A percentile compares a stretch with the other conserved stretches of the same genome.
phyloP scores from a whole-genome alignment of 2,888 invertebrate genomes.

The Invenusta paracnida region DNA sequence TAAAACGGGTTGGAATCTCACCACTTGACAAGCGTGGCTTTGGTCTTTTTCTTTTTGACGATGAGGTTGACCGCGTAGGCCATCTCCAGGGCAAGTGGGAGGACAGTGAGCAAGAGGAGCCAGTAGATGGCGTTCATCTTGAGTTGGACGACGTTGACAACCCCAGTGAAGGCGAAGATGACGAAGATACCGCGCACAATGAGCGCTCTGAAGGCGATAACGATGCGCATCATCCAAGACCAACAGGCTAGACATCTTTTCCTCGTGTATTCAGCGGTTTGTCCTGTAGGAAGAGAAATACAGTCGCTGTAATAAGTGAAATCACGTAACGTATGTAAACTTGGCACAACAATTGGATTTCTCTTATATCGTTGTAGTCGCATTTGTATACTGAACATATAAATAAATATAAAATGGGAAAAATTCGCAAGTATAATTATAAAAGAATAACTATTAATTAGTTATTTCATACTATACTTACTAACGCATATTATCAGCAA shows the following conservation, averaged over 20 bases:
- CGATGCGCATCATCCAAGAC: slow-evolving; percentile 27
- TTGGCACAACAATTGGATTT: too few relatives aligned
- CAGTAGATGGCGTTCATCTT: slow-evolving; percentile 20
- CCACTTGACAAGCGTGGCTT: background rate
- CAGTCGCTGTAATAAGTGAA: too few relatives aligned
- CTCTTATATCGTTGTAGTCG: too few relatives aligned
- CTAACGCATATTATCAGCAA: too few relatives aligned
- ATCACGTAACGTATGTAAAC: too few relatives aligned
- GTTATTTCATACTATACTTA: too few relatives aligned
- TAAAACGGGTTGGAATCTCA: too few relatives aligned
- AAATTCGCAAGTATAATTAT: too few relatives aligned
- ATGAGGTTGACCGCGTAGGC: background rate
- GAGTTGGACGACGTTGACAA: slow-evolving; percentile 29
- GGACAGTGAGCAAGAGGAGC: slow-evolving; percentile 31
- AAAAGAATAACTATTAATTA: too few relatives aligned
- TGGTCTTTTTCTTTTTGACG: slow-evolving; percentile 6
- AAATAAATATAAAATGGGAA: too few relatives aligned
- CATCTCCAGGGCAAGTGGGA: slow-evolving; percentile 22
- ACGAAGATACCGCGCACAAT: slow-evolving; percentile 37
- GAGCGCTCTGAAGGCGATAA: slow-evolving; percentile 32
- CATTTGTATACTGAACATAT: too few relatives aligned
- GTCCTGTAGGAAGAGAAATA: too few relatives aligned
- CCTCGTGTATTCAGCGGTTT: background rate
- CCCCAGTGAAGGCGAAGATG: slow-evolving; percentile 20
- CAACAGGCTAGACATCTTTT: slow-evolving; percentile 28